Evolutionary conservation across 2,888 invertebrate species (phyloP).

Genomic region (Sialis lutaria): DNA sequence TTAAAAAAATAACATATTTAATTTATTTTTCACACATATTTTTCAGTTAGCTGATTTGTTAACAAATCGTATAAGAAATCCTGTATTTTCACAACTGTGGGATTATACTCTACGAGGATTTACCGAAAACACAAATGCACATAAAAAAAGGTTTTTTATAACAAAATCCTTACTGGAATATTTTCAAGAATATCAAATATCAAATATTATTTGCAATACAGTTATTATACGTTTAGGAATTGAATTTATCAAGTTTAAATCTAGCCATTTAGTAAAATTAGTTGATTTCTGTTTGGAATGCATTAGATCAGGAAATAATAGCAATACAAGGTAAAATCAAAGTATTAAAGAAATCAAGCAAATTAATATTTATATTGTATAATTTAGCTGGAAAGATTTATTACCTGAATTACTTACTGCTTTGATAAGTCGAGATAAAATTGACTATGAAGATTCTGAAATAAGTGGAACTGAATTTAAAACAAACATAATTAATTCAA

Average conservation of each 20-base stretch:
- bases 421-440: slow-evolving; percentile 29
- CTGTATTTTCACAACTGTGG: slow-evolving; percentile 18
- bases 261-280: slow-evolving; percentile 32
- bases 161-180: slow-evolving; percentile 16
- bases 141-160: slow-evolving; percentile 17
- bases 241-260: slow-evolving; percentile 31
- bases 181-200: slow-evolving; percentile 15
- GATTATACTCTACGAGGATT: slow-evolving; percentile 19
- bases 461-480: slow-evolving; percentile 41
- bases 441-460: slow-evolving; percentile 38
- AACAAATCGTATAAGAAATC: slow-evolving; percentile 12
- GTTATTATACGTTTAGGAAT: slow-evolving; percentile 30
- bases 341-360: slow-evolving; percentile 5
- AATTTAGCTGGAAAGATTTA: slow-evolving; percentile 46
- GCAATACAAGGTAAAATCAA: slow-evolving; percentile 25
- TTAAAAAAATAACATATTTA: not conserved
- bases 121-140: slow-evolving; percentile 14
- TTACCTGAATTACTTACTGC: slow-evolving; percentile 41
- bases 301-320: slow-evolving; percentile 30
- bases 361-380: slow-evolving; percentile 4
- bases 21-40: not conserved
- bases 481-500: slow-evolving; percentile 34
- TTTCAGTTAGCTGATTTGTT: slow-evolving; percentile 16
- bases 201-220: slow-evolving; percentile 24
- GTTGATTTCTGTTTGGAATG: slow-evolving; percentile 35